Evolutionary conservation across 23 tunicate genomes (phyloP).

Genomic region (Oikopleura albicans): DNA sequence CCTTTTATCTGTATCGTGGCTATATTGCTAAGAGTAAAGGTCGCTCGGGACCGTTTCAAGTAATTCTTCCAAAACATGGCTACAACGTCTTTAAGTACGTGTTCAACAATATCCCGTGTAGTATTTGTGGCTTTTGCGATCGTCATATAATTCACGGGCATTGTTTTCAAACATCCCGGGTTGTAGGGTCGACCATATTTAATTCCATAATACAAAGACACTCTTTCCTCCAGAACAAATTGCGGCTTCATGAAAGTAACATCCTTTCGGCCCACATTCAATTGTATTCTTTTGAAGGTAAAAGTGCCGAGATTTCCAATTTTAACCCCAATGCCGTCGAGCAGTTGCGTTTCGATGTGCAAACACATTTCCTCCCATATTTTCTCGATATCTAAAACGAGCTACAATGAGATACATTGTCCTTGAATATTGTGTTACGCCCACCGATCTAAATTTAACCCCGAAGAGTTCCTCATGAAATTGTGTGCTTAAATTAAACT

Average conservation of each 20-base stretch:
- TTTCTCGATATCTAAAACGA: background rate
- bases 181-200: conserved; percentile 2
- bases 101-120: background rate
- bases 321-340: background rate
- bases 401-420: too few species aligned
- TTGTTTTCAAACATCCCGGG: background rate
- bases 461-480: too few species aligned
- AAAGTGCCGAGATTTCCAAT: background rate
- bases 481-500: too few species aligned
- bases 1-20: background rate
- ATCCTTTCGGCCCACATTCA: background rate
- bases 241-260: background rate
- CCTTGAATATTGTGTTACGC: too few species aligned
- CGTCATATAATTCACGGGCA: background rate
- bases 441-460: too few species aligned
- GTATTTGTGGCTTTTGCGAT: background rate
- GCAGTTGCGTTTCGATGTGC: background rate
- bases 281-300: background rate
- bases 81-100: background rate
- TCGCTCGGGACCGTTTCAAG: background rate
- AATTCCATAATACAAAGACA: background rate
- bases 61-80: background rate
- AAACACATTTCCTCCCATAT: background rate
- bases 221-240: background rate
- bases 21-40: background rate